These are phyloP conservation scores for Aulostomus chinensis DNA, from an alignment of 2,797 vertebrate genomes.

Conservation along the genomic window DNA sequence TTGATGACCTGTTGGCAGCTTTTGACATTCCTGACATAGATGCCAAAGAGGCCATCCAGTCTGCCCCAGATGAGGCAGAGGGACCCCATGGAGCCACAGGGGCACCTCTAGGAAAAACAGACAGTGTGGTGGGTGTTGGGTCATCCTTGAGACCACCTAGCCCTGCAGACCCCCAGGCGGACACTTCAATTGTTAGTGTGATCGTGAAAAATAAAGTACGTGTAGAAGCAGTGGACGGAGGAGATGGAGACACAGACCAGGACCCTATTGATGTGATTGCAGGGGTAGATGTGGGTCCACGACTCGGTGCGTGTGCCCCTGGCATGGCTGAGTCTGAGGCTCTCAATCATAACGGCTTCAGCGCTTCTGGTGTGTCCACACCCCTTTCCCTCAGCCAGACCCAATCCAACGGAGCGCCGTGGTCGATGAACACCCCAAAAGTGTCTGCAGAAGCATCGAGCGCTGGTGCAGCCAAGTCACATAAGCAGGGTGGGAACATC, in stretches of 20 bases:
- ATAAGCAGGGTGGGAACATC: slow-evolving; percentile 80
- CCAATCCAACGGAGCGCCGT: slow-evolving; percentile 81
- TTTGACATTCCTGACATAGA: slow-evolving; percentile 98
- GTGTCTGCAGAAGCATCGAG: slow-evolving; percentile 65
- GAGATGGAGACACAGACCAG: slow-evolving; percentile 69
- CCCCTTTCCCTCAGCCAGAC: slow-evolving; percentile 70
- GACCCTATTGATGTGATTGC: slow-evolving; percentile 72
- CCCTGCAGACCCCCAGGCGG: slow-evolving; percentile 79
- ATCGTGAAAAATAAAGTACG: slow-evolving; percentile 97
- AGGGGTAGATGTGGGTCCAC: slow-evolving; percentile 69
- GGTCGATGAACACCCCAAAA: slow-evolving; percentile 78
- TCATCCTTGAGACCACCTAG: slow-evolving; percentile 75
- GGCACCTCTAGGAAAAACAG: slow-evolving; percentile 75
- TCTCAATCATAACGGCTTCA: slow-evolving; percentile 82
- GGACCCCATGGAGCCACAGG: slow-evolving; percentile 75
- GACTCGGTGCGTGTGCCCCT: slow-evolving; percentile 69
- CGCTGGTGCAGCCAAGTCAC: slow-evolving; percentile 61
- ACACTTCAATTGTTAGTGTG: slow-evolving; percentile 92
- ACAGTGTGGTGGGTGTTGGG: slow-evolving; percentile 68
- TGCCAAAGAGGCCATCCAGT: slow-evolving; percentile 95
- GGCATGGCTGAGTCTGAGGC: slow-evolving; percentile 68
- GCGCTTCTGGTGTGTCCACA: slow-evolving; percentile 67
- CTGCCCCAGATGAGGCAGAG: slow-evolving; percentile 89
- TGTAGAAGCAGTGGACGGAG: slow-evolving; percentile 79
- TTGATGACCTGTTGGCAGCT: slow-evolving; percentile 97